Base-by-base conservation (phyloP, 2,888 invertebrate genomes). In the Mycalesis mineus region DNA sequence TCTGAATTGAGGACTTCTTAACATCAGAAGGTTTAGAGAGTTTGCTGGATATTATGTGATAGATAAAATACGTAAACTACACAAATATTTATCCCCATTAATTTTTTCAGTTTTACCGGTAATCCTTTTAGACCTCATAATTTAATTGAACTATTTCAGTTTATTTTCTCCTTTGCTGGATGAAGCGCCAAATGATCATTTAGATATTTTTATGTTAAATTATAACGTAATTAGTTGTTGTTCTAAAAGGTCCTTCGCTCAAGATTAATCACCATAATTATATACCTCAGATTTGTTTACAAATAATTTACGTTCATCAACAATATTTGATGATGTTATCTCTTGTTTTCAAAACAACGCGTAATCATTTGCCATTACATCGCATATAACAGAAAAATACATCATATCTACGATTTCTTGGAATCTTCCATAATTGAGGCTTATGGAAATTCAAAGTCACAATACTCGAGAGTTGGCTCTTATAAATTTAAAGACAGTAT, bases 21-120 rank as follows among this genome's bases (percentile, higher is more conserved):
- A 22, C 22, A 22, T 22, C 22, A 22, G 5, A 22, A 5, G 22
- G 22, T 4, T 22, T 22, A 22, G 3, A 5, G 22, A 22, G 5
- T 22, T 5, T 22, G 22, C 22, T 22, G 22, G 5, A 22, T 22
- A 22, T 22, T 22, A 5, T 22, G 22, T 4, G 28, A 39, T 0
- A 5, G 13, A 29, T 74, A 69, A 53, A 47, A 45, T 53, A 42
- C 7, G 17, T 11, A n/a, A n/a, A n/a, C 11, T 17, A n/a, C n/a
- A n/a, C n/a, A n/a, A n/a, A n/a, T n/a, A n/a, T n/a, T n/a, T n/a
- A n/a, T n/a, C n/a, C n/a, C n/a, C n/a, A n/a, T n/a, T n/a, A n/a
- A n/a, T n/a, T n/a, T n/a, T n/a, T n/a, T n/a, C n/a, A n/a, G n/a
- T n/a, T n/a, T n/a, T n/a, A n/a, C n/a, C n/a, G n/a, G n/a, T n/a